These are phyloP conservation scores for Anisognathus igniventris DNA, from an alignment of 2,797 vertebrate genomes.

Conservation along the genomic window DNA sequence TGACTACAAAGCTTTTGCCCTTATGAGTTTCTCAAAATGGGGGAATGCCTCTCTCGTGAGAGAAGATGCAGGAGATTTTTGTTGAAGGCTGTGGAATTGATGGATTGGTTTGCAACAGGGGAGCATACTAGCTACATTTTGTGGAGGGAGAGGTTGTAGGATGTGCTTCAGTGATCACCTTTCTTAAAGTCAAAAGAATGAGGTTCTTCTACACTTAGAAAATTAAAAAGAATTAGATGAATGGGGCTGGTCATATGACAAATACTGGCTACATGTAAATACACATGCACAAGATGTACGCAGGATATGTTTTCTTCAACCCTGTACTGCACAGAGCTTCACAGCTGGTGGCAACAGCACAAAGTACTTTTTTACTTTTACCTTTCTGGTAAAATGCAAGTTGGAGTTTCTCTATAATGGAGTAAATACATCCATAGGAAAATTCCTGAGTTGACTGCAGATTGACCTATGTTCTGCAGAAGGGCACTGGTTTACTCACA, in stretches of 20 bases:
- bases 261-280: neutral
- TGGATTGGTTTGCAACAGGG: neutral
- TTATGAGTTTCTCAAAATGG: neutral
- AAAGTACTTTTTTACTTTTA: neutral
- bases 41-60: neutral
- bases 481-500: neutral
- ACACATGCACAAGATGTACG: neutral
- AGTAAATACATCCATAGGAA: neutral
- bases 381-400: neutral
- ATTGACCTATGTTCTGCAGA: neutral
- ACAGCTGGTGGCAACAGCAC: neutral
- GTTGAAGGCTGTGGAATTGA: neutral
- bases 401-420: neutral
- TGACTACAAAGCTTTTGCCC: neutral
- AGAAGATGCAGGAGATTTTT: neutral
- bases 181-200: neutral
- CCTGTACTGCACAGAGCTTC: neutral
- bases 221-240: neutral
- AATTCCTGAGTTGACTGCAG: neutral
- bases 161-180: rapidly evolving
- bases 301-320: neutral
- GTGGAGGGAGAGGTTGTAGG: neutral
- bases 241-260: neutral
- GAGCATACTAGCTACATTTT: neutral
- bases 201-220: neutral